Percentiles rank a stretch among this genome's conserved stretches.
Evolutionary conservation across 2,113 vertebrate species (phyloP).

Genomic region (Lonchura striata): DNA sequence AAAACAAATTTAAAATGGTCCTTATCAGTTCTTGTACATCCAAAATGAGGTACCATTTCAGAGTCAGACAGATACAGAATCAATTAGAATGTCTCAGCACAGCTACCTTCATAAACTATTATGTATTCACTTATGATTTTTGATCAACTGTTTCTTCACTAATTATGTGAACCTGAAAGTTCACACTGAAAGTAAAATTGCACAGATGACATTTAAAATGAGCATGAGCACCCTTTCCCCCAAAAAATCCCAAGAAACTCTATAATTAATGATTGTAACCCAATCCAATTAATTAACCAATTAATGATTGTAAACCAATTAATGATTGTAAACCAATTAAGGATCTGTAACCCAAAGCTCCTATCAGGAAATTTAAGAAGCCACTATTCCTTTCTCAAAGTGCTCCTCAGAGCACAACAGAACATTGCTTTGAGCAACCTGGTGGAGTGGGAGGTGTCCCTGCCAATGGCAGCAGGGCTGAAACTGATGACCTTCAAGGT

Average conservation of each 20-base stretch:
- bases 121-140: neutral
- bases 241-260: neutral
- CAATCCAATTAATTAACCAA: too few relatives aligned
- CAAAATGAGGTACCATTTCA: neutral
- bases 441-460: neutral
- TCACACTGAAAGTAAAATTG: neutral
- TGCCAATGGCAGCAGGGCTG: neutral
- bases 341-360: neutral
- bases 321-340: neutral
- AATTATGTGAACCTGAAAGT: neutral
- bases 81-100: neutral
- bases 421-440: neutral
- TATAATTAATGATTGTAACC: neutral
- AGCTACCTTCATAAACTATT: neutral
- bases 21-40: neutral
- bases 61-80: neutral
- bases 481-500: neutral
- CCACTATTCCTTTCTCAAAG: neutral
- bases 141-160: neutral
- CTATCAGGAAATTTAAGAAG: neutral
- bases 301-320: neutral
- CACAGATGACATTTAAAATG: neutral
- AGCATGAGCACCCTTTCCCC: neutral
- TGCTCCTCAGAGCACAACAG: neutral
- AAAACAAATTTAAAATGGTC: neutral